Evolutionary conservation across 2,797 vertebrate genomes (phyloP).

Genomic region (Parauchenoglanis punctatus): DNA sequence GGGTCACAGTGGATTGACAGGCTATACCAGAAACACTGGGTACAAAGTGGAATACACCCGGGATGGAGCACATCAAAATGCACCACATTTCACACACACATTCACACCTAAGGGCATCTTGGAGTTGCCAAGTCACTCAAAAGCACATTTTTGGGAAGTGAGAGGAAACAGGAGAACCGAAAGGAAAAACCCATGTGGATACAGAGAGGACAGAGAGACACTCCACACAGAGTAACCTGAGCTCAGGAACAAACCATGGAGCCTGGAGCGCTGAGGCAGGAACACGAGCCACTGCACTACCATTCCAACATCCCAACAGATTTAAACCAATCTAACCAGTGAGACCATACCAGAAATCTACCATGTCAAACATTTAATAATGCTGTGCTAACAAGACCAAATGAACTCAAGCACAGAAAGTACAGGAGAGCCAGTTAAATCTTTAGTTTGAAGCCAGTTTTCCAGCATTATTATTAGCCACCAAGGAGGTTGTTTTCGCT

Average conservation of each 20-base stretch:
- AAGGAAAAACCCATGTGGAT: neutral
- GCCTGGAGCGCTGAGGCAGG: neutral
- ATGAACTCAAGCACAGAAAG: neutral
- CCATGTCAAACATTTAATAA: neutral
- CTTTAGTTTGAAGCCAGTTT: no score
- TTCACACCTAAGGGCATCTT: neutral
- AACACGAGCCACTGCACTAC: neutral
- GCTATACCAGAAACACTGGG: neutral
- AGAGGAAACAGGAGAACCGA: neutral
- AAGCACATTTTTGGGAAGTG: neutral
- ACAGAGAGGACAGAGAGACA: neutral
- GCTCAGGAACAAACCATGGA: neutral
- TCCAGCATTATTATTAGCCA: neutral
- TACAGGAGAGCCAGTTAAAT: neutral
- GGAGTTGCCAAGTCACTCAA: neutral
- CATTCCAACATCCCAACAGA: neutral
- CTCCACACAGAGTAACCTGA: neutral
- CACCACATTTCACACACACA: neutral
- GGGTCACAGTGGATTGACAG: neutral
- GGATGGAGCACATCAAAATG: neutral
- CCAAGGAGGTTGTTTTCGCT: no score
- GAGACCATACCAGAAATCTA: neutral
- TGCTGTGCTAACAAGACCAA: constrained; percentile 1
- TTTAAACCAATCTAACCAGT: constrained; percentile 1
- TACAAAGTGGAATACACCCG: neutral